Percentiles rank a stretch among this genome's conserved stretches.
Evolutionary conservation across 2,797 vertebrate species (phyloP).

Genomic region (Takifugu ocellatus): DNA sequence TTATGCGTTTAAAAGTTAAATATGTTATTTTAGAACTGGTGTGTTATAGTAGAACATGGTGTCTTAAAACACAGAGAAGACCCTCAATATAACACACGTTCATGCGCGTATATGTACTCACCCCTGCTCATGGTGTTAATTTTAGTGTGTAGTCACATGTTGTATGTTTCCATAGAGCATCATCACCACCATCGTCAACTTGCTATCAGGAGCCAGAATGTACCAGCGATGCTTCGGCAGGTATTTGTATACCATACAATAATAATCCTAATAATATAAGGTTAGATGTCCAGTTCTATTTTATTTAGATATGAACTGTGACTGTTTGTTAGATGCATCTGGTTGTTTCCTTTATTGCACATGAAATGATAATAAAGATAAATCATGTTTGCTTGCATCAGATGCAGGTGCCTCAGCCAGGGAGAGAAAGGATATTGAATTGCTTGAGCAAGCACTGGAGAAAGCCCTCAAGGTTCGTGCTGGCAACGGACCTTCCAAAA

Average conservation of each 20-base stretch:
- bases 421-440: conserved; percentile 69
- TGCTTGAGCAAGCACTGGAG: conserved; percentile 72
- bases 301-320: too few species aligned
- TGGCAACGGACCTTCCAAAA: conserved; percentile 32
- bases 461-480: conserved; percentile 70
- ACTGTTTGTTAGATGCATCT: too few species aligned
- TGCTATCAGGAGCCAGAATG: conserved; percentile 24
- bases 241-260: conserved; percentile 32
- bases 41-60: too few species aligned
- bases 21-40: too few species aligned
- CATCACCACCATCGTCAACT: conserved; percentile 20
- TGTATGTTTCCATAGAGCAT: conserved; percentile 34
- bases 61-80: too few species aligned
- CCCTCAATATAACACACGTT: too few species aligned
- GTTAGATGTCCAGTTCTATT: too few species aligned
- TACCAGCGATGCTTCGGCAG: conserved; percentile 30
- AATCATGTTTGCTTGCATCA: conserved; percentile 21
- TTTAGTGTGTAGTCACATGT: conserved; percentile 2
- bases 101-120: too few species aligned
- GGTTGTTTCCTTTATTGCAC: too few species aligned
- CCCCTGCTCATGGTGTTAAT: neutral
- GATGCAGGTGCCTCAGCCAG: conserved; percentile 37
- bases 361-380: too few species aligned
- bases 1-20: too few species aligned
- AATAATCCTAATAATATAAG: neutral